Evolutionary conservation across 2,113 vertebrate species (phyloP), one percentile per base, ranked within the genome.

Genomic region (Macroglossus sobrinus): DNA sequence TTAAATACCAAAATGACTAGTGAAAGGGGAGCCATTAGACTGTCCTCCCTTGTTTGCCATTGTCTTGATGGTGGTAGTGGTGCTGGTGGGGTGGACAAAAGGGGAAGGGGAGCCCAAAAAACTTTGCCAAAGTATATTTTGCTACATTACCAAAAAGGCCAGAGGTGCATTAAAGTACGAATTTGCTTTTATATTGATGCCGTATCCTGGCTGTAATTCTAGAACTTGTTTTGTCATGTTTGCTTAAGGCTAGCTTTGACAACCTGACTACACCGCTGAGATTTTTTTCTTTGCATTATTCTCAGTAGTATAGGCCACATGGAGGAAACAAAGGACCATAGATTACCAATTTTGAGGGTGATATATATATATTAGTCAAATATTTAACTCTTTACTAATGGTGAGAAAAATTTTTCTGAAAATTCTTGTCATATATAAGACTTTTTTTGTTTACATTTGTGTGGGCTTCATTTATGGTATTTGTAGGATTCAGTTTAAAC

Each of bases 1-100:
- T 97, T 98, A 98, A 98, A 97, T 96, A 95, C 96, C 95, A 95
- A 75, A 98, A 94, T 94, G 96, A 95, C 92, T 92, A 30, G 72
- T 94, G 86, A 95, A 72, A 89, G 79, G 97, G 95, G 45, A 85
- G 14, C 71, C 95, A 0, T 38, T n/a, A 79, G 38, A 10, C 95
- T 94, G 13, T 38, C 38, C 57, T 22, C 24, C 30, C 71, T 61
- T 12, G 30, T 89, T 50, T 74, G 89, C 26, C 92, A 64, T 57
- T 89, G 87, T 89, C 86, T 82, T 61, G 4, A 18, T 18, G 66
- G 84, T 59, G 35, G 30, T 11, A n/a, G 10, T 55, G 28, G 57
- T 35, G 19, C 22, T 40, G 55, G 79, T 35, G 57, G 75, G 11
- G 21, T 5, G 7, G 15, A 21, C 9, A 43, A 7, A 3, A 47